Base-by-base conservation (phyloP, 2,113 vertebrate genomes). In the Pogonocichla stellata region DNA sequence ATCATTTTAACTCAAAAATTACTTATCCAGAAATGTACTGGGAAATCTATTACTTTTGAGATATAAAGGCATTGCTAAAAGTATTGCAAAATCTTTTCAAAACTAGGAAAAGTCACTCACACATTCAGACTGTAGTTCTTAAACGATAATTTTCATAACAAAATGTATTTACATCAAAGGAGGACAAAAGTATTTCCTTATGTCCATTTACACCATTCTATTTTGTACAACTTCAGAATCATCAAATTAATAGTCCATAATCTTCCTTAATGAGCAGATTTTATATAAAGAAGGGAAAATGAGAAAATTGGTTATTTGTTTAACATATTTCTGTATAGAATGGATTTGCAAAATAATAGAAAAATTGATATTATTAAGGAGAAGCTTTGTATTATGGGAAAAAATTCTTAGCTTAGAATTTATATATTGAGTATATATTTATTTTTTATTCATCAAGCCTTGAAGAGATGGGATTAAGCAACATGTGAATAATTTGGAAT, bases 61-160 rank as follows among this genome's bases (percentile, higher is more conserved):
- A 43, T 72, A 71, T 64, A 78, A 95, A 88, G 24, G 6, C 67
- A 75, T 58, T 66, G 11, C 72, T 65, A 62, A 96, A 96, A 94
- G 91, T 38, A 83, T 26, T 87, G 40, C 60, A 38, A 95, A 97
- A 78, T 94, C 25, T 94, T 94, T 91, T 56, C 13, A 91, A 91
- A 90, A 67, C 23, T 31, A 62, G 19, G 45, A 92, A 89, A 75
- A 72, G 3, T 70, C 23, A 75, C 64, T 85, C 58, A 42, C 8
- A 56, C 1, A 5, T 80, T 86, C 36, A 88, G 29, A 74, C 16
- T 56, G 2, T 17, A 45, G 51, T 38, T 43, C n/a, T 70, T 91
- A 58, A 69, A 69, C 69, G 11, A 86, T 28, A 66, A 77, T 82
- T 83, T 66, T 84, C 51, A 78, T 25, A 88, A 34, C 22, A 92